Evolutionary conservation across 2,113 vertebrate genomes (phyloP), one percentile per base, ranked within the genome.

Genomic region (Himantopus leucocephalus): DNA sequence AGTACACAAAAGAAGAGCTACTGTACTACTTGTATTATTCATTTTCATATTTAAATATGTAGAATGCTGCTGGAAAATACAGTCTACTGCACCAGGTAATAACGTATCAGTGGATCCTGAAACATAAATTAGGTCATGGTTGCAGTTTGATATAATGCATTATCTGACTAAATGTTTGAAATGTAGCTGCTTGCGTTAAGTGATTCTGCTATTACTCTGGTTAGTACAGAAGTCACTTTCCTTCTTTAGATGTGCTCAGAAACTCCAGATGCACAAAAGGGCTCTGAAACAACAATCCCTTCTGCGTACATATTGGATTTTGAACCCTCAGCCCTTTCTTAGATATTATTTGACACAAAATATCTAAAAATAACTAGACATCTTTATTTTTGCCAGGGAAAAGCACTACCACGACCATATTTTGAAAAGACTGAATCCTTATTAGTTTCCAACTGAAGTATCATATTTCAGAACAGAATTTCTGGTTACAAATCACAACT

Each of bases 291-390:
- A 67, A 16, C 18, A 63, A 9, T 12, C 32, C 63, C 68, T 63
- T 60, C 55, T 55, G 34, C 45, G 72, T 3, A 14, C 3, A 34
- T 43, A 15, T 68, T 0, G 0, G 15, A 87, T 84, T 77, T 56
- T 56, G 47, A 79, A 32, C 32, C 15, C 53, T 58, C 24, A 41
- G 12, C 32, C 22, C 27, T 34, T 81, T 52, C 50, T 62, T 32
- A 60, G 22, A 9, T n/a, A 84, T 27, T 66, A 66, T 60, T 66
- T 58, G 16, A 75, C 24, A 12, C 20, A 50, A 88, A 79, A 48
- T 58, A 75, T 13, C 15, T 55, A 41, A 84, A 90, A 47, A 24
- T 37, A 80, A 20, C 24, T 14, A 84, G 8, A 16, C 3, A 27
- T 35, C 39, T 89, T 68, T 50, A 74, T 58, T 87, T 93, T 66